Base-by-base conservation (phyloP, 2,113 vertebrate species). In the Asarcornis scutulata region DNA sequence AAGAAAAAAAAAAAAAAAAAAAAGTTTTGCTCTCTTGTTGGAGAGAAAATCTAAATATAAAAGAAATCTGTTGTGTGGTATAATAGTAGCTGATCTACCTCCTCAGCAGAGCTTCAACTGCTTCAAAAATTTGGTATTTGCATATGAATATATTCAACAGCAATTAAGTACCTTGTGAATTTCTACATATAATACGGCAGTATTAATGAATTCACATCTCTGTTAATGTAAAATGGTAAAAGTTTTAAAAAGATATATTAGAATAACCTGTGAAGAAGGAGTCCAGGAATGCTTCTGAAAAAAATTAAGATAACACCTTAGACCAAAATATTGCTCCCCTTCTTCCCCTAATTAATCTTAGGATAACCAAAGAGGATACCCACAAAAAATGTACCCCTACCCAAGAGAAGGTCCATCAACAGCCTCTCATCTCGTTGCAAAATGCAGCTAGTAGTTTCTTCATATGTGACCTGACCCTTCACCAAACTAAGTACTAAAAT, bases 91-190 rank as follows among this genome's bases (percentile, higher is more conserved):
- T 48, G 73, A 94, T 82, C 91, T 91, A 95, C 66, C 73, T 88
- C 85, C 79, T 93, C 84, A 95, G 86, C 79, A 95, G 85, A 94
- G 82, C 44, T 68, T 80, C 55, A 94, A 29, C 40, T 7, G 29
- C 40, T 94, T 93, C 50, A 95, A 63, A 83, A 88, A 67, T 17
- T 6, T 17, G 83, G 38, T 6, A 94, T 93, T 95, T 95, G 83
- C 76, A 94, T 88, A 94, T 83, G 78, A 96, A 88, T 91, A 52
- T 86, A 81, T 90, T 88, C 82, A 88, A 75, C 69, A 29, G 56
- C 82, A 94, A 94, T 90, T 77, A 94, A 86, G 31, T 42, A 84
- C 69, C 62, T 96, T 95, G 93, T 88, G n/a, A 83, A 52, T 77
- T 72, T 79, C 83, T 62, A 64, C 64, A 80, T 58, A 42, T 82